Base-by-base conservation (phyloP, 2,888 invertebrate genomes). In the Spicauda simplicius region DNA sequence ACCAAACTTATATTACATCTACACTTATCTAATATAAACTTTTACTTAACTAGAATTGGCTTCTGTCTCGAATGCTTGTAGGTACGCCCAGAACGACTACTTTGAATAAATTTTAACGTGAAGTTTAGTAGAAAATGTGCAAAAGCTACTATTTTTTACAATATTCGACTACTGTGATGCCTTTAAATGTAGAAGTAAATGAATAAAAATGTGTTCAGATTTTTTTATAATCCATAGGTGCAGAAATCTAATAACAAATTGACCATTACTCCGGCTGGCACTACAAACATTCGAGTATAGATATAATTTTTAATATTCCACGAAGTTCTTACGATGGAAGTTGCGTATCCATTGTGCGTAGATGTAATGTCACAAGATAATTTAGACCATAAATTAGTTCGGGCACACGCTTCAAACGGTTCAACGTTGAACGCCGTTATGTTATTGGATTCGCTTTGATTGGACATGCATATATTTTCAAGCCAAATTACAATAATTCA, bases 41-140 rank as follows among this genome's bases (percentile, higher is more conserved):
- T 61, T 86, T 86, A 84, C 90, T 90, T 90, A 91, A 80, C 84
- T 90, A 88, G 75, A 88, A 87, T 91, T 91, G 91, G 90, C 91
- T 87, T 83, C 80, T 80, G 68, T 85, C 82, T 84, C 83, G 80
- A 81, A 79, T 72, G 71, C 71, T 59, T 62, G 69, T 58, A 65
- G 61, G 11, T 53, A 61, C 69, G 67, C 45, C 63, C 58, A 52
- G 55, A 66, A 25, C 58, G 10, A 18, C 3, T 20, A 18, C 50
- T 12, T 52, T 0, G 41, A 56, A 33, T 56, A 48, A 19, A 57
- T 66, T 60, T 55, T 60, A 16, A 16, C 58, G 33, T 60, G 25
- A 54, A 62, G 25, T 55, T 67, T 52, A 65, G 66, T 67, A 67
- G 61, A 66, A 67, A 67, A 67, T 67, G 66, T 67, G 66, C 66